phyloP scores from a whole-genome alignment of 2,113 vertebrate species.

The Misgurnus anguillicaudatus region DNA sequence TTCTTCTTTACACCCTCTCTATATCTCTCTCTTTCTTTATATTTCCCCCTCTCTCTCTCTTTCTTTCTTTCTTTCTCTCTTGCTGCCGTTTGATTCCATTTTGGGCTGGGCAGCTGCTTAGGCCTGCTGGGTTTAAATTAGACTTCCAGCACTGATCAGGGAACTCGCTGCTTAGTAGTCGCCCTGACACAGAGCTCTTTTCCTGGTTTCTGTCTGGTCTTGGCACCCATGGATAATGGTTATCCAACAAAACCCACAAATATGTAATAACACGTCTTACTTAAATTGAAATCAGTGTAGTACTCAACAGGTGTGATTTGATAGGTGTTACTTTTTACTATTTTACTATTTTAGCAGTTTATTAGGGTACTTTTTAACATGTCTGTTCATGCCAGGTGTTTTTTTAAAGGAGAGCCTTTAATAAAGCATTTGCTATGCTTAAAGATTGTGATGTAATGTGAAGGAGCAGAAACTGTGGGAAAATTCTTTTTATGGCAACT shows the following conservation, averaged over 20 bases:
- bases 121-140: constrained; percentile 77
- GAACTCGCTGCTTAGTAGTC: constrained; percentile 54
- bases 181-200: constrained; percentile 34
- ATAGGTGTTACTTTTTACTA: background rate
- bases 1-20: constrained; percentile 1
- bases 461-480: background rate
- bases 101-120: constrained; percentile 77
- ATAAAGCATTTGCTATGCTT: background rate
- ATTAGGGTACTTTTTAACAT: too few relatives aligned
- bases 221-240: constrained; percentile 10
- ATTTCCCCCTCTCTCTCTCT: constrained; percentile 19
- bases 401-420: background rate
- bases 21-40: constrained; percentile 24
- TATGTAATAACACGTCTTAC: background rate
- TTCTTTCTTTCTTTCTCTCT: constrained; percentile 38
- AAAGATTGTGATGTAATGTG: background rate
- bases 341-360: too few relatives aligned
- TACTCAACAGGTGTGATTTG: background rate
- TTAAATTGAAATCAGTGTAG: background rate
- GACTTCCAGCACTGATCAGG: constrained; percentile 67
- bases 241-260: background rate
- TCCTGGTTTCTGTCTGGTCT: background rate
- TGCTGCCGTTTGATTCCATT: constrained; percentile 69
- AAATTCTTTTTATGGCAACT: background rate
- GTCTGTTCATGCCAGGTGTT: background rate